Conservation (phyloP, 2,888 invertebrate species). For the Chrysolina americana region DNA sequence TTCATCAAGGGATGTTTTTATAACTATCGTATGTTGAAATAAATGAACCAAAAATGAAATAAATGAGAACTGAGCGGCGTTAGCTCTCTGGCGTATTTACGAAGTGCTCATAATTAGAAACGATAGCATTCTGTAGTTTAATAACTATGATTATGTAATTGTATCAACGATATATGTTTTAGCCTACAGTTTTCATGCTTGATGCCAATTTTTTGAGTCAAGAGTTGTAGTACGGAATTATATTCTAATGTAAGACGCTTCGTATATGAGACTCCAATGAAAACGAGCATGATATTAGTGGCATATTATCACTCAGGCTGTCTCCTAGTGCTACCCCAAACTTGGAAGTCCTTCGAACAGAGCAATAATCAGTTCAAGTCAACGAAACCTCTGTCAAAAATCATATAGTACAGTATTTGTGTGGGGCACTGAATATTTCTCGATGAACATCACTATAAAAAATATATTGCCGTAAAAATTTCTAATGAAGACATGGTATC, state of each 20-base stretch:
- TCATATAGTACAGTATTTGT: no score
- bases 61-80: not conserved
- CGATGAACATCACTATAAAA: no score
- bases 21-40: not conserved
- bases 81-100: not conserved
- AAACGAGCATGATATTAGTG: not conserved
- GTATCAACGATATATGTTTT: not conserved
- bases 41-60: not conserved
- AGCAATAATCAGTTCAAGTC: no score
- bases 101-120: not conserved
- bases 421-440: no score
- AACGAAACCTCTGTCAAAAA: no score
- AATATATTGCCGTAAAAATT: no score
- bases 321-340: not conserved
- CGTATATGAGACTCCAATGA: not conserved
- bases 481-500: no score
- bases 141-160: not conserved
- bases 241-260: not conserved
- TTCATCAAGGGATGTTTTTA: no score
- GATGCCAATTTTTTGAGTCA: not conserved
- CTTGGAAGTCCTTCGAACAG: not conserved
- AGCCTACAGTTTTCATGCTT: conserved; percentile 1
- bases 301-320: not conserved
- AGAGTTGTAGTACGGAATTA: not conserved
- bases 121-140: not conserved